Base-by-base conservation (phyloP, 2,113 vertebrate species). In the Microtus richardsoni region DNA sequence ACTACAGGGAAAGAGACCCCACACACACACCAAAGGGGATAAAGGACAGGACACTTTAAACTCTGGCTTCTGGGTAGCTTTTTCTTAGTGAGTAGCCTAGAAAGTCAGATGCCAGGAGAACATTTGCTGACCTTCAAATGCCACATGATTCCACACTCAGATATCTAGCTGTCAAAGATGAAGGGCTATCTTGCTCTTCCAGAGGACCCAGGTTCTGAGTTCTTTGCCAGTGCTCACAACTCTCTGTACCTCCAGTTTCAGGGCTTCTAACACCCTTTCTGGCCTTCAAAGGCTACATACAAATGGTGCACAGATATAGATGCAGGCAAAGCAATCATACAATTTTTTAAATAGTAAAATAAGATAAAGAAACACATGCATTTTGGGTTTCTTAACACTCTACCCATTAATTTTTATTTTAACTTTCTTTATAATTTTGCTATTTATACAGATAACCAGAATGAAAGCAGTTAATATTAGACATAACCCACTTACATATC, bases 51-150 rank as follows among this genome's bases (percentile, higher is more conserved):
- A 62, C n/a, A 83, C 24, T 78, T 79, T 73, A 41, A 3, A 11
- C 2, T 39, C 30, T 44, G 36, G 11, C 30, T 62, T 70, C 47
- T 13, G 21, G 24, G 7, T 24, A 0, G 0, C 1, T 12, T 22
- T 62, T 11, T 22, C 4, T 58, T 22, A 80, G 54, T 60, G 3
- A 6, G 33, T 82, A 83, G 22, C 14, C 22, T 13, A 62, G 24
- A 28, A 83, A 83, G 30, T 28, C 4, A 64, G 22, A 71, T 24
- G 2, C n/a, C 30, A 33, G 3, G 2, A 30, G 36, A 52, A 5
- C 21, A 71, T 79, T 44, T n/a, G 7, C 36, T 58, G 52, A 87
- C 33, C 6, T 49, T 75, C 12, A 12, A 70, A 49, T 14, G 5
- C 13, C 28, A 28, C 12, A 30, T 4, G 19, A 47, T 21, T 21